Evolutionary conservation across 2,797 vertebrate species (phyloP), one percentile per base, ranked within the genome.

Genomic region (Chloroceryle inda): DNA sequence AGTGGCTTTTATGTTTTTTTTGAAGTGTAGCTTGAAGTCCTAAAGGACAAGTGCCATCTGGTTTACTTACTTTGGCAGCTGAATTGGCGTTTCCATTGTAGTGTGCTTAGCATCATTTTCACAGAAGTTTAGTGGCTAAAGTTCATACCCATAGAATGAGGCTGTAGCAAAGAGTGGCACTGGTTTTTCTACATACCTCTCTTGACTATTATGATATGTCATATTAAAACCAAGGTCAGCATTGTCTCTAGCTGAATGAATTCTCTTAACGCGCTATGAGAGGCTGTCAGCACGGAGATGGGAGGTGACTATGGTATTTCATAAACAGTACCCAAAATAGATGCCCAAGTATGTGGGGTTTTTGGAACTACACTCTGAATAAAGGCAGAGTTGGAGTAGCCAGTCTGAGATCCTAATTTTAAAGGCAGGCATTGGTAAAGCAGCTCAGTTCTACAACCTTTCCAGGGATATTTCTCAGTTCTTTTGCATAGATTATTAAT

Each of bases 181-280:
- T 44, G 64, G 12, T 73, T 66, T 44, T 47, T 47, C 74, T 31
- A 3, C 3, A 0, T 17, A 10, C 38, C 38, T 53, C 5, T 74
- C 83, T 44, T 29, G 1, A 9, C 23, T 21, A 21, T 89, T 52
- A 23, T 2, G 26, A 58, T 37, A 13, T 27, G 33, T 47, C 37
- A 0, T 20, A 16, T 33, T 56, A 42, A 77, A 89, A 94, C 26
- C 75, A 76, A 87, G 20, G 29, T 19, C 0, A 2, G 5, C 59
- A 3, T 79, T 92, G 67, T 92, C 35, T 89, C 5, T 62, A 22
- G 10, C 4, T 81, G 84, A 56, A 29, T 67, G 40, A 63, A 53
- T 50, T 84, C 26, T 42, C 49, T 85, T 66, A 27, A 35, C 56
- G 6, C 0, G 0, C 56, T 45, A 1, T 13, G 45, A 40, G 82